Base-by-base conservation (phyloP, 1,140 invertebrate species). In the Asobara japonica region DNA sequence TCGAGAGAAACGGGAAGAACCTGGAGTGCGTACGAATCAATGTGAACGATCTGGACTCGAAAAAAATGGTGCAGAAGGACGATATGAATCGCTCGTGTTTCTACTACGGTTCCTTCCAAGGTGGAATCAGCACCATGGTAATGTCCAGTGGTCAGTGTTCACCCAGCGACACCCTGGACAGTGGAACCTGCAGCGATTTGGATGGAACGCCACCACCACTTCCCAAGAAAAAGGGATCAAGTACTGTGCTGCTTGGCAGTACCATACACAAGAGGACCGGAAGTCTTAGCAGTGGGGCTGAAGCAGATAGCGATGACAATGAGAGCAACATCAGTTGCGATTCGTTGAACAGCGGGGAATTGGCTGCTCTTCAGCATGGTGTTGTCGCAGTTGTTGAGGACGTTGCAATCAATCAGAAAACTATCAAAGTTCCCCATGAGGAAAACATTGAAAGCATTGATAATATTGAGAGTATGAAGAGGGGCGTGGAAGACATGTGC, bases 181-280 rank as follows among this genome's bases (percentile, higher is more conserved):
- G 93, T 66, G 94, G 94, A 16, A 94, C 93, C 7, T 94, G 94
- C 84, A 94, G 93, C 79, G 94, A 95, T 79, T 84, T 94, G 65
- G 94, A 95, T 78, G 90, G 91, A 1, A 93, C 92, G 8, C 91
- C 92, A 41, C 92, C 92, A 30, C 91, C 91, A n/a, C 78, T 91
- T 30, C 90, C 90, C 0, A 92, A 91, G 85, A 93, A 93, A 84
- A 92, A 91, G 65, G 84, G 77, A n/a, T 78, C 79, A 3, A 79
- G 74, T 51, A 79, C 76, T 36, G 73, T 77, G 61, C 29, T 79
- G n/a, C 31, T 80, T 5, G 74, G 76, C 48, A 33, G 62, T 79
- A 83, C 11, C 83, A 84, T 13, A 88, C 85, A 88, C 78, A 83
- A 84, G 73, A 81, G 86, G 76, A 87, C 88, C 70, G 86, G 87